Conservation (phyloP, 2,888 invertebrate genomes). For the Agapostemon virescens region DNA sequence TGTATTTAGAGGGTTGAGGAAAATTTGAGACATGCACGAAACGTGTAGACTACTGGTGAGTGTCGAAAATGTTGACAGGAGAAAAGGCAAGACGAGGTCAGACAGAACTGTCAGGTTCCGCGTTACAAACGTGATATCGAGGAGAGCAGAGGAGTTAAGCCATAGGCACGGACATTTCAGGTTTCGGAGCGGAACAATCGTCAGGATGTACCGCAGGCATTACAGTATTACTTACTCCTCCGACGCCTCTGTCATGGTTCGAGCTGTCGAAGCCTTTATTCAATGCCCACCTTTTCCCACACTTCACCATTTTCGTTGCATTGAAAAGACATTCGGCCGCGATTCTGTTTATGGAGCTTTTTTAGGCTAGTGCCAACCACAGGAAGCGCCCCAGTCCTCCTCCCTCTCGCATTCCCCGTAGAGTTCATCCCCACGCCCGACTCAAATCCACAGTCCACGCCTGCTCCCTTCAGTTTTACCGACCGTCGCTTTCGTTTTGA, state of each 20-base stretch:
- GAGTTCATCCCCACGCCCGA: constrained; percentile 69
- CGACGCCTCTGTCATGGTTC: constrained; percentile 95
- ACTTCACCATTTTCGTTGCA: constrained; percentile 92
- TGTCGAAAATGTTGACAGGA: constrained; percentile 34
- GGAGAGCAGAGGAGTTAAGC: constrained; percentile 18
- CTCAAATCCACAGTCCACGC: constrained; percentile 60
- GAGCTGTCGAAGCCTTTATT: constrained; percentile 91
- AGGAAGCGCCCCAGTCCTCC: constrained; percentile 75
- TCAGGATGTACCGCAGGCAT: constrained; percentile 31
- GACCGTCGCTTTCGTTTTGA: constrained; percentile 55
- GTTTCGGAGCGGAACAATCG: constrained; percentile 48
- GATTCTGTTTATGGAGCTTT: constrained; percentile 68
- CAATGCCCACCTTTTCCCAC: constrained; percentile 90
- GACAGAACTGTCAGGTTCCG: constrained; percentile 41
- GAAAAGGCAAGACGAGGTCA: constrained; percentile 29
- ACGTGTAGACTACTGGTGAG: constrained; percentile 18
- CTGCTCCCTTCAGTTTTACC: constrained; percentile 59
- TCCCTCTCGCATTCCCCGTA: constrained; percentile 66
- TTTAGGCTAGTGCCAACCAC: constrained; percentile 75
- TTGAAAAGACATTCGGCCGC: constrained; percentile 80
- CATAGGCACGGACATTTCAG: constrained; percentile 47
- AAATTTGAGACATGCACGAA: constrained; percentile 23
- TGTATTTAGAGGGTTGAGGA: constrained; percentile 15
- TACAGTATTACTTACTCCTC: constrained; percentile 88
- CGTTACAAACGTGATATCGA: constrained; percentile 30